These are phyloP conservation scores for Bos indicus DNA, from an alignment of 2,113 vertebrate genomes.

Conservation along the genomic window DNA sequence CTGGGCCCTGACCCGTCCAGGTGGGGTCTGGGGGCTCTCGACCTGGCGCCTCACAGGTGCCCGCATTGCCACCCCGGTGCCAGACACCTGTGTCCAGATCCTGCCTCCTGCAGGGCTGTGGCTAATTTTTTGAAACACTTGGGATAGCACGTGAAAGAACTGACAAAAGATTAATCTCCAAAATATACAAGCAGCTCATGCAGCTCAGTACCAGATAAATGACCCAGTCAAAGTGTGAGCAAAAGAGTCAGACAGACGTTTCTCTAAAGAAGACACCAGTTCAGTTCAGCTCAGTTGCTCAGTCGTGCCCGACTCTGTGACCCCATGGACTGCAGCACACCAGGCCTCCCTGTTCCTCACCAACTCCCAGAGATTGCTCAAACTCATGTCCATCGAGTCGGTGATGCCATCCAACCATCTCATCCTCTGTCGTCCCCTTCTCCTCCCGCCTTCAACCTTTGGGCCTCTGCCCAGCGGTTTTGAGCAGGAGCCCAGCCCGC, in stretches of 20 bases:
- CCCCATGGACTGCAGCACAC: neutral
- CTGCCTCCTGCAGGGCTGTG: neutral
- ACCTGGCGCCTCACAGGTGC: neutral
- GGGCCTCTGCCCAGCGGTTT: neutral
- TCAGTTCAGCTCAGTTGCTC: neutral
- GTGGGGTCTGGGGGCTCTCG: too few relatives aligned
- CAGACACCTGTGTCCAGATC: neutral
- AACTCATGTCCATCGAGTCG: neutral
- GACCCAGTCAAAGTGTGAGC: neutral
- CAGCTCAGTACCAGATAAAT: neutral
- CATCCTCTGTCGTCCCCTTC: neutral
- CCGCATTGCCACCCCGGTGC: rapidly evolving
- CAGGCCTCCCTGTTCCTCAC: neutral
- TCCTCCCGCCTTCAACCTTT: neutral
- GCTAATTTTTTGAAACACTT: neutral
- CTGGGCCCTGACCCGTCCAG: rapidly evolving
- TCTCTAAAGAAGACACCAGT: neutral
- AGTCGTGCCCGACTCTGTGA: neutral
- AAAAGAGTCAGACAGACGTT: neutral
- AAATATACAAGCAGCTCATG: neutral
- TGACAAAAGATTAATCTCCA: neutral
- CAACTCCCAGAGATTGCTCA: neutral
- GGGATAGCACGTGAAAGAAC: neutral
- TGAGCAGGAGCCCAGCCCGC: neutral
- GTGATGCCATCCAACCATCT: neutral